Evolutionary conservation across 2,888 invertebrate species (phyloP), one percentile per base, ranked within the genome.

Genomic region (Archips crataeganus): DNA sequence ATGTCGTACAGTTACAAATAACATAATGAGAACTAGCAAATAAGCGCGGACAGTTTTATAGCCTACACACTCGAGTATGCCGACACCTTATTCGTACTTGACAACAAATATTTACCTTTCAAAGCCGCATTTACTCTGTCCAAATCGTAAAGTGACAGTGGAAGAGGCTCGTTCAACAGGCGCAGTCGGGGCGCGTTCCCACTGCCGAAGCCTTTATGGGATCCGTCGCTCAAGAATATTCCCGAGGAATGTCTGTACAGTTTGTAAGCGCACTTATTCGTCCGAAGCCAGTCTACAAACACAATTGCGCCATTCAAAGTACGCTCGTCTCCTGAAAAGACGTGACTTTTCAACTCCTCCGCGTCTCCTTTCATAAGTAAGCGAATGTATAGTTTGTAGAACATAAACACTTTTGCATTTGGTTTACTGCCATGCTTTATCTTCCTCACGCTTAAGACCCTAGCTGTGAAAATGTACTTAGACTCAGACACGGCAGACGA

Each of bases 401-500:
- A 87, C 90, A 93, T 91, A 87, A 90, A 93, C 85, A 93, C 87
- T 90, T 90, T 93, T 70, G 81, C 87, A 78, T 85, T 86, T 75
- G 88, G 88, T 80, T 86, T 90, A 79, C 78, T 84, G 62, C 90
- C 91, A 72, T 91, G 92, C 83, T 90, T 93, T 88, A 93, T 92
- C 90, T 92, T 93, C 86, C 86, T 92, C 84, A 94, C 91, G 85
- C 90, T 93, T 79, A 94, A 85, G 79, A 94, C 93, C 79, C 93
- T 87, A 77, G 93, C 94, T 77, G 93, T 92, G 88, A 94, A 94
- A 88, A 94, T 91, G 87, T 94, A 94, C 89, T 93, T 93, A 86
- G 94, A 93, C 87, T 94, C 94, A 86, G 94, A 94, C 83, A 94
- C 94, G 82, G 91, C 92, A 82, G 94, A 94, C 86, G 93, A 91